These are phyloP conservation scores for Callocephalon fimbriatum DNA, from an alignment of 2,113 vertebrate species.

Conservation along the genomic window DNA sequence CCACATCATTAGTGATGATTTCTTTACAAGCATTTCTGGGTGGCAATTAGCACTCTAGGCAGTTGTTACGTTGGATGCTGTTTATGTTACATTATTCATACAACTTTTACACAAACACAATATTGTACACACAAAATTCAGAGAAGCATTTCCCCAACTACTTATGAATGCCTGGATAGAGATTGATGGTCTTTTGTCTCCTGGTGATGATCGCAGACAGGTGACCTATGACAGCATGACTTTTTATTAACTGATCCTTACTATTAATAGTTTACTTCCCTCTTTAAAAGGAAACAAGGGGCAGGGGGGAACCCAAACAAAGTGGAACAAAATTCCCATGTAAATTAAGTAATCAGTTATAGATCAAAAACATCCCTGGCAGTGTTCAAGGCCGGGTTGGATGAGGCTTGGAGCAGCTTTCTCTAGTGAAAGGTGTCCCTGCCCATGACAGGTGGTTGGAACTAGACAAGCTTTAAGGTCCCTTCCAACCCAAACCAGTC, in stretches of 20 bases:
- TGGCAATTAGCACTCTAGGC: not conserved
- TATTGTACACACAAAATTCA: not conserved
- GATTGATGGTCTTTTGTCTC: not conserved
- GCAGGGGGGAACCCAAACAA: rapidly evolving
- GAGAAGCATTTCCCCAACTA: not conserved
- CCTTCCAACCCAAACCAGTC: not conserved
- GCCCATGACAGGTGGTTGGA: not conserved
- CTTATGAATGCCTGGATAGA: not conserved
- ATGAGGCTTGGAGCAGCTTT: not conserved
- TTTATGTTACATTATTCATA: not conserved
- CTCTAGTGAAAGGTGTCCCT: not conserved
- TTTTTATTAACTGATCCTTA: not conserved
- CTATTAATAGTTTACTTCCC: not conserved
- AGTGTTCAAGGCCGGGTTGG: not conserved
- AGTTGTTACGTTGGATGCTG: rapidly evolving
- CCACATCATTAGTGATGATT: not conserved
- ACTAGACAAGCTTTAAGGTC: not conserved
- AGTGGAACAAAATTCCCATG: not conserved
- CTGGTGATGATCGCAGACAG: not conserved
- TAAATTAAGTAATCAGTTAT: not conserved
- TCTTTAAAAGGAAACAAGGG: not conserved
- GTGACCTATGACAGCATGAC: not conserved
- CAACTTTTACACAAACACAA: not conserved
- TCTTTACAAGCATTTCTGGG: not conserved
- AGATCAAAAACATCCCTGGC: not conserved